phyloP scores from a whole-genome alignment of 2,797 vertebrate genomes.

The Benthosema pterotum region DNA sequence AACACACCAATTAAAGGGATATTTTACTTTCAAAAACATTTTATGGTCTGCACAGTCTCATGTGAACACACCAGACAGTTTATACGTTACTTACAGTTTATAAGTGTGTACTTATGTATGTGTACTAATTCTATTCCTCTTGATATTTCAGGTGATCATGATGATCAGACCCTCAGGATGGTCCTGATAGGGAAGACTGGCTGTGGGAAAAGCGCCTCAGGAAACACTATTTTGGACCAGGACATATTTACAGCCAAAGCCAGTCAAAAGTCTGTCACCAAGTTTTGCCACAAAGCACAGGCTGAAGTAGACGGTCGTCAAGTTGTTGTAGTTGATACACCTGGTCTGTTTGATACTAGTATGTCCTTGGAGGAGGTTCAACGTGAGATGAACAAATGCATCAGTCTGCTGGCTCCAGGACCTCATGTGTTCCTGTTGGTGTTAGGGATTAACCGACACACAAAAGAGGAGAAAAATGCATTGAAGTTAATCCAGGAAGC shows the following conservation, averaged over 20 bases:
- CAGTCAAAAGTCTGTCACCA: constrained; percentile 6
- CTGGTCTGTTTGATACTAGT: no score
- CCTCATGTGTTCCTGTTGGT: no score
- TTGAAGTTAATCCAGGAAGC: background rate
- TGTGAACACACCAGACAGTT: no score
- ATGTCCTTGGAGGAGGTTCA: background rate
- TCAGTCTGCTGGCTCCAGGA: constrained; percentile 8
- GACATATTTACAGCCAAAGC: background rate
- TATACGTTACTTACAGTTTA: no score
- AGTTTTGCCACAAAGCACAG: background rate
- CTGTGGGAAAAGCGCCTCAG: constrained; percentile 20
- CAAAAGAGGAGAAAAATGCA: background rate
- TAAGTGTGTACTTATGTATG: no score
- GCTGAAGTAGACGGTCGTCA: no score
- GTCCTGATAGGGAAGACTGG: constrained; percentile 26
- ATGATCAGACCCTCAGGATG: background rate
- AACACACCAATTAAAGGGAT: no score
- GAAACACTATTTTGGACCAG: constrained; percentile 19
- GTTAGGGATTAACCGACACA: background rate
- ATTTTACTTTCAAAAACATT: no score
- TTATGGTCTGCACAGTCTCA: no score
- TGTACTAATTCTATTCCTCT: no score
- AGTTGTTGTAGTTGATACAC: no score
- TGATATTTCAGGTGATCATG: no score
- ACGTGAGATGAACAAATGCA: constrained; percentile 8